Base-by-base conservation (phyloP, 2,113 vertebrate genomes). In the Periophthalmodon schlosseri region DNA sequence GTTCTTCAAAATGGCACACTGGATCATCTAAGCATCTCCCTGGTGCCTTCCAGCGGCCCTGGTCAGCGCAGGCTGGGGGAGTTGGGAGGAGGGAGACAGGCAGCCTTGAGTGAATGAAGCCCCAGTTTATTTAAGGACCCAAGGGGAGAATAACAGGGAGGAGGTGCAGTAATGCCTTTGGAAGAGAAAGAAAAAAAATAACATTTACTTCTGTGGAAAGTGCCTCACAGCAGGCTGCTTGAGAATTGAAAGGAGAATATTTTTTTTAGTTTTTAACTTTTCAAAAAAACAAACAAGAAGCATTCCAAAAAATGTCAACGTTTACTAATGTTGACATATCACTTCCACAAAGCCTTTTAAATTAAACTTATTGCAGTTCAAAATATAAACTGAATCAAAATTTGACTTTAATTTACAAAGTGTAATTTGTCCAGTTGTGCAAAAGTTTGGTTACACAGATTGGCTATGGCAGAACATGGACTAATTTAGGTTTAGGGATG, bases 1-100 rank as follows among this genome's bases (percentile, higher is more conserved):
- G 76, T 77, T 72, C 66, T 79, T 86, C 66, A 77, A 67, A 86
- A 87, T 73, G 69, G 80, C 67, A 82, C 70, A 65, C 69, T 83
- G 79, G 89, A 89, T 92, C 89, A 91, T 93, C 90, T 84, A 88
- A 81, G 84, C 76, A 76, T 86, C 79, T 82, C 84, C 67, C 74
- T 36, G 58, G 79, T 23, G 71, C 75, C 68, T 77, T 76, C 81
- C 79, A 70, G 84, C 77, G 68, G 73, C 23, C 64, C 60, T 60
- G 75, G 47, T 73, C 70, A 68, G 72, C 70, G 79, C 67, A 70
- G 60, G 66, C 68, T 63, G 65, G 39, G 75, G 57, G 24, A 63
- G 16, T 69, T 60, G 68, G 50, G 68, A 68, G 64, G 69, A 78
- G 64, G 70, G 73, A 72, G 70, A 34, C 28, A 73, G 71, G 74